phyloP scores from a whole-genome alignment of 2,113 vertebrate genomes.

The Sialia sialis region DNA sequence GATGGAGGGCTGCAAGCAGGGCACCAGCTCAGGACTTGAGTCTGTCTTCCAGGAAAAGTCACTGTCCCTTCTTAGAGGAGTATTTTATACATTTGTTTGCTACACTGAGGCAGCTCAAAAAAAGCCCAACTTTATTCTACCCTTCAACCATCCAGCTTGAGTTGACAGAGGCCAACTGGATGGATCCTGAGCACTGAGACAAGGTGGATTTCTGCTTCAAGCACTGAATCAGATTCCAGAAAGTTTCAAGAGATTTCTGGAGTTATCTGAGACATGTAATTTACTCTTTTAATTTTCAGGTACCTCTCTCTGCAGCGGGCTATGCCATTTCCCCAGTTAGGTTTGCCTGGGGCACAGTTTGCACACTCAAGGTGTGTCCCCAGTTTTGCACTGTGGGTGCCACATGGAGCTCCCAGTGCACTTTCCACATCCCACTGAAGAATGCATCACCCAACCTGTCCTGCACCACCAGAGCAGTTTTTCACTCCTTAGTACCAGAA shows the following conservation, averaged over 20 bases:
- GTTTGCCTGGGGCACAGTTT: neutral
- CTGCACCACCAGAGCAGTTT: neutral
- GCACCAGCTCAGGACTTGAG: neutral
- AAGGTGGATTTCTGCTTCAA: neutral
- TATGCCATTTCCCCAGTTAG: neutral
- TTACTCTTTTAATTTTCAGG: neutral
- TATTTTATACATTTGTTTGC: neutral
- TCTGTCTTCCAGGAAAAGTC: neutral
- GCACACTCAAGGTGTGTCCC: neutral
- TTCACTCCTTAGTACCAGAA: neutral
- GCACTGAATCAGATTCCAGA: neutral
- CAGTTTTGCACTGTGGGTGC: neutral
- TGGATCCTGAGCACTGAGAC: neutral
- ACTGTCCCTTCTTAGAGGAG: neutral
- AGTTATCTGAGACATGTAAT: neutral
- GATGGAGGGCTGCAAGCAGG: neutral
- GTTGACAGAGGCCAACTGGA: neutral
- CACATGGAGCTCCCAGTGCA: neutral
- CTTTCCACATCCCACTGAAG: neutral
- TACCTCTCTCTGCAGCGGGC: neutral
- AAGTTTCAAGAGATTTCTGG: neutral
- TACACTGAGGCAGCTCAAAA: neutral
- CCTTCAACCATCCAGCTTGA: neutral
- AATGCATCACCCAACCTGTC: rapidly evolving
- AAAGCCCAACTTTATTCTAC: neutral